Percentiles rank a stretch among this genome's conserved stretches.
phyloP scores from a whole-genome alignment of 2,888 invertebrate genomes.

The Gandaritis pyraliata region DNA sequence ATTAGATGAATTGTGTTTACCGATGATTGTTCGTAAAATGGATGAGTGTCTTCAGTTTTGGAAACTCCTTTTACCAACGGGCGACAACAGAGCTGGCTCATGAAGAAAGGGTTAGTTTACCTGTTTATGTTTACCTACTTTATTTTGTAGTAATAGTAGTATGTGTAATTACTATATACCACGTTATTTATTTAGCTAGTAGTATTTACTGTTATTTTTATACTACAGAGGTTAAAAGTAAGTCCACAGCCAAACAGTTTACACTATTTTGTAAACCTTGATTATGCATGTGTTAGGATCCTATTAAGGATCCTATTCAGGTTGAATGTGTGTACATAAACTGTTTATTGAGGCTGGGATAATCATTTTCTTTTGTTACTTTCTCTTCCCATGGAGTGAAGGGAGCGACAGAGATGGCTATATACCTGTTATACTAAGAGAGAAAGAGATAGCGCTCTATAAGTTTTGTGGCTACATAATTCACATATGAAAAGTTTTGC shows the following conservation, averaged over 20 bases:
- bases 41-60: slow-evolving; percentile 77
- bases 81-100: slow-evolving; percentile 81
- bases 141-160: slow-evolving; percentile 44
- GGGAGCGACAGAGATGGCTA: slow-evolving; percentile 71
- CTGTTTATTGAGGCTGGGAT: slow-evolving; percentile 68
- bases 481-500: slow-evolving; percentile 60
- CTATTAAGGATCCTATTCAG: slow-evolving; percentile 11
- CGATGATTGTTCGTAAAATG: slow-evolving; percentile 80
- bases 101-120: slow-evolving; percentile 83
- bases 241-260: slow-evolving; percentile 31
- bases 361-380: slow-evolving; percentile 83
- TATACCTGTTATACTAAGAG: slow-evolving; percentile 46
- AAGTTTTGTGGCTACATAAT: slow-evolving; percentile 45
- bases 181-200: slow-evolving; percentile 38
- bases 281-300: neutral
- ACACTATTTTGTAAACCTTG: slow-evolving; percentile 19
- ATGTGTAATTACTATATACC: slow-evolving; percentile 54
- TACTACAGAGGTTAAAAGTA: slow-evolving; percentile 66
- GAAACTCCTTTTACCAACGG: slow-evolving; percentile 77
- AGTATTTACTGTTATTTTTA: slow-evolving; percentile 48
- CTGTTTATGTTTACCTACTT: slow-evolving; percentile 73
- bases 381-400: slow-evolving; percentile 82
- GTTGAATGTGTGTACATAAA: slow-evolving; percentile 27
- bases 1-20: slow-evolving; percentile 75
- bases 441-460: slow-evolving; percentile 69